Evolutionary conservation across 2,888 invertebrate species (phyloP), one percentile per base, ranked within the genome.

Genomic region (Macaria liturata): DNA sequence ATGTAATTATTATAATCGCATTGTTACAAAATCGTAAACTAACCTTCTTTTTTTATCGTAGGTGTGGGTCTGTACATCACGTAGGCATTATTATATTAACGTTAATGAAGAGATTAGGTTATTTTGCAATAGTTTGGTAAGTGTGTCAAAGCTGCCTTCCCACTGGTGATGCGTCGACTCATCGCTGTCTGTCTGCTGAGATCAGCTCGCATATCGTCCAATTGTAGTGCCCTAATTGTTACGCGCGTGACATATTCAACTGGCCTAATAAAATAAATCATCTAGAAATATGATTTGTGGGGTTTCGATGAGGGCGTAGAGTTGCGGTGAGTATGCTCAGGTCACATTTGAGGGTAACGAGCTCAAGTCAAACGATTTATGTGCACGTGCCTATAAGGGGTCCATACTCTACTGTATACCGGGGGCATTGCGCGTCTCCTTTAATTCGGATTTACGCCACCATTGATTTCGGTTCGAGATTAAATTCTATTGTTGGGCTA

Each of bases 391-490:
- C 47, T 40, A 46, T 49, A 58, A 62, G 46, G 48, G 55, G 58
- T 54, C 51, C 59, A 45, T 45, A 53, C 47, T 48, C 44, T 32
- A 39, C 40, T 40, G 47, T 51, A 49, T 52, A 53, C 59, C 55
- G 46, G 6, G 20, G 20, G 20, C 20, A 20, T 20, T 52, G 39
- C 43, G 55, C 59, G 49, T 60, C 52, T 59, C 46, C 57, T 60
- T 75, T 84, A 80, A 87, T 81, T 83, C 78, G 82, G 84, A 87
- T 88, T 88, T 84, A 86, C 81, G 76, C 74, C 67, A 75, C 74
- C 76, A 77, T 76, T 78, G 82, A 82, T 83, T 80, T 72, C 67
- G 64, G 61, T 43, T 62, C 64, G 63, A 81, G 83, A 83, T 86
- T 81, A 83, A 76, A 79, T 75, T 77, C 80, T 78, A 84, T 86